A percentile compares a stretch with the other conserved stretches of the same genome.
These are phyloP conservation scores for Pogona vitticeps DNA, from an alignment of 2,113 vertebrate genomes.

Conservation along the genomic window DNA sequence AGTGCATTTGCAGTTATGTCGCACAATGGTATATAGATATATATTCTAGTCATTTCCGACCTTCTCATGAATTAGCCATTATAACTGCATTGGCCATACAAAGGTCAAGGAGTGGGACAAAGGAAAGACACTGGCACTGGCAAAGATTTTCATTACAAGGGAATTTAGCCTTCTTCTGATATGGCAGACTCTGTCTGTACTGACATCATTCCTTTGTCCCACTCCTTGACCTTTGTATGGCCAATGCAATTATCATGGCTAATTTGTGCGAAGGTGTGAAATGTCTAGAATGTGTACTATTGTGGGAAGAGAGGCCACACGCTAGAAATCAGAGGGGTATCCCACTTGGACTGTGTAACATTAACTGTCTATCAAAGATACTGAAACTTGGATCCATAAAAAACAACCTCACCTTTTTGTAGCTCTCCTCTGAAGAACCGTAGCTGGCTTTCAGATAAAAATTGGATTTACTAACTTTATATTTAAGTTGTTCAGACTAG, in stretches of 20 bases:
- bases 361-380: neutral
- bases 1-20: too few species aligned
- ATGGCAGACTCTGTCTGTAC: neutral
- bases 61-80: neutral
- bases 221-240: neutral
- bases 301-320: neutral
- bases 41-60: neutral
- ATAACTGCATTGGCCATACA: neutral
- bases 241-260: neutral
- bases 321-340: neutral
- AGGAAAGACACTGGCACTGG: neutral
- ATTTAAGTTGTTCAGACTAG: slow-evolving; percentile 25
- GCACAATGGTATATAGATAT: neutral
- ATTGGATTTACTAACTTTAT: slow-evolving; percentile 29
- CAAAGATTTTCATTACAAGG: neutral
- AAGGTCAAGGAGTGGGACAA: neutral
- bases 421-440: neutral
- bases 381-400: neutral
- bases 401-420: neutral
- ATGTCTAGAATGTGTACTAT: neutral
- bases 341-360: neutral
- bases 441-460: slow-evolving; percentile 21
- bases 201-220: neutral
- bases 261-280: neutral
- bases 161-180: neutral